A percentile compares a stretch with the other conserved stretches of the same genome.
These are phyloP conservation scores for Solea senegalensis DNA, from an alignment of 2,113 vertebrate species.

Conservation along the genomic window DNA sequence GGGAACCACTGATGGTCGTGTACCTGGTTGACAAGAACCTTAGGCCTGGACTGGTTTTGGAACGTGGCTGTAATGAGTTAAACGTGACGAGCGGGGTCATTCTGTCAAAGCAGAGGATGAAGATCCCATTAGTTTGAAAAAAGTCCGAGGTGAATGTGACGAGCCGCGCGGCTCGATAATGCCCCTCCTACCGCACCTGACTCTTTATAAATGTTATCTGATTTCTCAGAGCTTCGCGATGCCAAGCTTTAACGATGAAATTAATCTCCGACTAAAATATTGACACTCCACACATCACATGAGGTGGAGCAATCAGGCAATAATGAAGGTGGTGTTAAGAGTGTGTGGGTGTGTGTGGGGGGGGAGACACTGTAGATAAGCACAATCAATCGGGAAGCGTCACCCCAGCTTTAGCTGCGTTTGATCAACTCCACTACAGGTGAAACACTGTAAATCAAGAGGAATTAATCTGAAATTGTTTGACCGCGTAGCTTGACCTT, in stretches of 20 bases:
- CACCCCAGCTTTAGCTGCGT: conserved; percentile 42
- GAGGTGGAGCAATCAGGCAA: conserved; percentile 69
- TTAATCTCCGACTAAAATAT: conserved; percentile 82
- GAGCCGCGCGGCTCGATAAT: conserved; percentile 62
- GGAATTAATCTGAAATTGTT: conserved; percentile 42
- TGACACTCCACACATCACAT: conserved; percentile 66
- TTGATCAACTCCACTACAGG: conserved; percentile 34
- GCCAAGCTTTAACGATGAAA: conserved; percentile 68
- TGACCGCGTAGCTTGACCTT: conserved; percentile 61
- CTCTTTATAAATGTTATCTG: conserved; percentile 77
- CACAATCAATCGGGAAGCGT: conserved; percentile 66
- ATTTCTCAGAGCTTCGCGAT: conserved; percentile 71
- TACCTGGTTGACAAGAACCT: conserved; percentile 6
- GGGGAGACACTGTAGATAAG: conserved; percentile 55
- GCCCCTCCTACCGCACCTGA: conserved; percentile 8
- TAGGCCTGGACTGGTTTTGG: conserved; percentile 1
- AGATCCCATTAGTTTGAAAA: conserved; percentile 50
- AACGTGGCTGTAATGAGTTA: conserved; percentile 51
- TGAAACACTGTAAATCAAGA: conserved; percentile 11
- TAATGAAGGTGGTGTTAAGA: conserved; percentile 37
- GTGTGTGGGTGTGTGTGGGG: background rate
- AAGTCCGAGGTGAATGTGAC: conserved; percentile 68
- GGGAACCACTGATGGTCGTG: background rate
- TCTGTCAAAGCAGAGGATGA: conserved; percentile 56
- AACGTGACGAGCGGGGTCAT: conserved; percentile 12